phyloP scores from a whole-genome alignment of 2,113 vertebrate genomes.

The Macrotis lagotis region DNA sequence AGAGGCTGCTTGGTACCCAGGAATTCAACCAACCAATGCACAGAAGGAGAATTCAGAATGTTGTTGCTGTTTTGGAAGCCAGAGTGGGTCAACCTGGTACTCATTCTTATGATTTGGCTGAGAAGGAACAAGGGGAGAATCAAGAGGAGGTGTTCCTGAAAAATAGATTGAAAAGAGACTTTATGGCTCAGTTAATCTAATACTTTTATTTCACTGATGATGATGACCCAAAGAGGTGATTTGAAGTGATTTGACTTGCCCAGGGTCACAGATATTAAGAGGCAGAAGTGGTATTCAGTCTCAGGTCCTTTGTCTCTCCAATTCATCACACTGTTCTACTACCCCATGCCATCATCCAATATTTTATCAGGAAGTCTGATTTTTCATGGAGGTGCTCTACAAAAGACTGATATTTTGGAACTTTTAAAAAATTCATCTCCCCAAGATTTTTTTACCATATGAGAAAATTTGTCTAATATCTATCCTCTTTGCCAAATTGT shows the following conservation, averaged over 20 bases:
- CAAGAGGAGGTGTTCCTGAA: neutral
- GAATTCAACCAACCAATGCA: neutral
- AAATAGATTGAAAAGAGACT: neutral
- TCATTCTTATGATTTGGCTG: neutral
- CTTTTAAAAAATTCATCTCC: neutral
- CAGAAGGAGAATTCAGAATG: neutral
- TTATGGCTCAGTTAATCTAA: neutral
- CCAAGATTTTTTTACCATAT: neutral
- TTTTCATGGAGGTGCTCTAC: neutral
- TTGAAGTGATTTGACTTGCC: neutral
- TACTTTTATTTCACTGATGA: neutral
- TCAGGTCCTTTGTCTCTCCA: neutral
- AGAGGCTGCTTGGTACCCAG: neutral
- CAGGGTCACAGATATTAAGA: neutral
- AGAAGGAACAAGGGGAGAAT: neutral
- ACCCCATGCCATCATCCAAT: neutral
- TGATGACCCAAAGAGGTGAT: neutral
- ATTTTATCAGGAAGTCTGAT: neutral
- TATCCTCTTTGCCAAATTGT: neutral
- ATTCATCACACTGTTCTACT: neutral
- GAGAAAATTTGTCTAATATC: neutral
- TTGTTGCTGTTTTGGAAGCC: neutral
- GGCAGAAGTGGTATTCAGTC: neutral
- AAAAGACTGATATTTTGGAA: neutral
- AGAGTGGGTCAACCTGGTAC: neutral